Conservation (phyloP, 2,113 vertebrate genomes). For the Clarias batrachus region DNA sequence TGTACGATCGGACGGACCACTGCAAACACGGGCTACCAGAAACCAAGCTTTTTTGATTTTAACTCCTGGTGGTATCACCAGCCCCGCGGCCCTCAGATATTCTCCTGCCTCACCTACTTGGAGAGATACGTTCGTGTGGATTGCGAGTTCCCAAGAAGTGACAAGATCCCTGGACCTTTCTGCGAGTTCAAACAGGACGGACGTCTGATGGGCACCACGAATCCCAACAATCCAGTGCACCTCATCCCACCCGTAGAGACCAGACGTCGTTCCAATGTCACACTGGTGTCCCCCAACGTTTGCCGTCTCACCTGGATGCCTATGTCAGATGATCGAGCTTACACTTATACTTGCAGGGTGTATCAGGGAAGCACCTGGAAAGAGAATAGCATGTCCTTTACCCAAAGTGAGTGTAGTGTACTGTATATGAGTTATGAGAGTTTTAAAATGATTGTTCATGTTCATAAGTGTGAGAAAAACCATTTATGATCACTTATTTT, state of each 20-base stretch:
- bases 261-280: conserved; percentile 73
- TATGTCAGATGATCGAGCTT: conserved; percentile 71
- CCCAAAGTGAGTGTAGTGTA: conserved; percentile 70
- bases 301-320: conserved; percentile 77
- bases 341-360: conserved; percentile 77
- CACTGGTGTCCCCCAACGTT: conserved; percentile 66
- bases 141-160: conserved; percentile 71
- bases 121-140: conserved; percentile 75
- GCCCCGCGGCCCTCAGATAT: conserved; percentile 76
- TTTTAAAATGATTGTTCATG: background rate
- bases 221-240: conserved; percentile 65
- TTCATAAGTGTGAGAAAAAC: background rate
- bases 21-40: conserved; percentile 42
- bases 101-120: conserved; percentile 73
- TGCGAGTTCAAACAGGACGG: conserved; percentile 78
- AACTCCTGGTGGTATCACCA: conserved; percentile 62
- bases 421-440: background rate
- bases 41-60: conserved; percentile 49
- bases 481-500: background rate
- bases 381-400: conserved; percentile 78
- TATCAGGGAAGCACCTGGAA: conserved; percentile 72
- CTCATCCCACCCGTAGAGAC: conserved; percentile 67
- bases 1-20: conserved; percentile 29
- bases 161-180: conserved; percentile 72
- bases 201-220: conserved; percentile 73